A percentile compares a stretch with the other conserved stretches of the same genome.
Conservation (phyloP, 2,113 vertebrate genomes). For the Boleophthalmus pectinirostris region DNA sequence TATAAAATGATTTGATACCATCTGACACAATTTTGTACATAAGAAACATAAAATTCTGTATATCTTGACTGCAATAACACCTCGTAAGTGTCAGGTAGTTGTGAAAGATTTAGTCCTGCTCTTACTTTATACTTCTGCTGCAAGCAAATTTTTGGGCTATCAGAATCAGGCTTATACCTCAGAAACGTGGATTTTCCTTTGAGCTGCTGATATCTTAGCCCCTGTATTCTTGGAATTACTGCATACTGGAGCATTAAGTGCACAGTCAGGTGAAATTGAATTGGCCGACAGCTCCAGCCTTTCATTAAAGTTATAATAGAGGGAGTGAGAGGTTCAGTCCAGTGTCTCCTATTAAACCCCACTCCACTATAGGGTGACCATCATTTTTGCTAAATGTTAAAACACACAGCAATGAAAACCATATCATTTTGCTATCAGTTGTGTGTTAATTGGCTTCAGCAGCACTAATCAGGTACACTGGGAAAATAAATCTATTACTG, state of each 20-base stretch:
- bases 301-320: neutral
- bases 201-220: neutral
- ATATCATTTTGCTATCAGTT: neutral
- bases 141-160: neutral
- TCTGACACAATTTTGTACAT: too few relatives aligned
- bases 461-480: too few relatives aligned
- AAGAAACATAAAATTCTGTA: too few relatives aligned
- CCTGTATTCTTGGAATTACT: neutral
- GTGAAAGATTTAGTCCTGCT: neutral
- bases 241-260: conserved; percentile 1
- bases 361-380: neutral
- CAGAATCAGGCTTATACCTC: conserved; percentile 1
- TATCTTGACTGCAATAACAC: too few relatives aligned
- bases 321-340: neutral
- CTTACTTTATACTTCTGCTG: neutral
- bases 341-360: neutral
- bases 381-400: neutral
- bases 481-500: too few relatives aligned
- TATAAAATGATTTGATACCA: too few relatives aligned
- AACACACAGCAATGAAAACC: neutral
- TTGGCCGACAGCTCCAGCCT: conserved; percentile 7
- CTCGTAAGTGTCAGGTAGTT: too few relatives aligned
- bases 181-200: neutral
- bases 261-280: neutral
- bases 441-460: neutral